Evolutionary conservation across 1,140 invertebrate genomes (phyloP), one percentile per base, ranked within the genome.

Genomic region (Drosophila lacteicornis): DNA sequence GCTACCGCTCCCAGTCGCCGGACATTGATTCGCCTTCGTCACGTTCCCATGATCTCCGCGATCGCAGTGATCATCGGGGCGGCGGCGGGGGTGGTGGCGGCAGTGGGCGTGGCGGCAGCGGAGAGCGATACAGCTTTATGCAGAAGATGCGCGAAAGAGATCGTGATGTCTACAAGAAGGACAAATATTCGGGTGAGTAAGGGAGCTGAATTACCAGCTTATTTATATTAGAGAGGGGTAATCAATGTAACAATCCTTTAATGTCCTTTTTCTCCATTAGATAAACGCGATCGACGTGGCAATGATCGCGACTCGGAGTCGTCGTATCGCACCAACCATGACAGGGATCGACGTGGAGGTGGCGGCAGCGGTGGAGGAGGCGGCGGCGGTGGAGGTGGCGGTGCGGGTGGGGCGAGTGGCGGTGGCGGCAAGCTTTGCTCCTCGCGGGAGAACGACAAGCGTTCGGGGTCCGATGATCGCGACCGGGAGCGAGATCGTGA

Each of bases 81-180:
- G 93, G 94, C 78, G 94, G 96, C 80, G 93, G 83, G 36, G 66
- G 75, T 5, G 67, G 78, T 42, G 55, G 71, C 13, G 94, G 93
- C 74, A 92, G 93, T 71, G 93, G 94, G 80, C 94, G 96, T 81
- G 93, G 80, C 40, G 82, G 83, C 17, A 78, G 83, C 55, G 74
- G 78, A 11, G 91, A 91, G 42, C 88, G 92, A 11, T 92, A 91
- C 75, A 95, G 96, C 93, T 96, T 96, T 94, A 93, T 97, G 93
- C 95, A 97, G 87, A 96, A 96, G 94, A 94, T 95, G 93, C 94
- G 95, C 79, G 96, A 97, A 94, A 97, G 97, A 95, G 97, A 97
- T 95, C 97, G 97, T 95, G 97, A 95, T 94, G 96, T 97, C 95
- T 97, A 97, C 93, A 97, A 96, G 94, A 96, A 96, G 93, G 96